Base-by-base conservation (phyloP, 2,113 vertebrate genomes). In the Dolichotis patagonum region DNA sequence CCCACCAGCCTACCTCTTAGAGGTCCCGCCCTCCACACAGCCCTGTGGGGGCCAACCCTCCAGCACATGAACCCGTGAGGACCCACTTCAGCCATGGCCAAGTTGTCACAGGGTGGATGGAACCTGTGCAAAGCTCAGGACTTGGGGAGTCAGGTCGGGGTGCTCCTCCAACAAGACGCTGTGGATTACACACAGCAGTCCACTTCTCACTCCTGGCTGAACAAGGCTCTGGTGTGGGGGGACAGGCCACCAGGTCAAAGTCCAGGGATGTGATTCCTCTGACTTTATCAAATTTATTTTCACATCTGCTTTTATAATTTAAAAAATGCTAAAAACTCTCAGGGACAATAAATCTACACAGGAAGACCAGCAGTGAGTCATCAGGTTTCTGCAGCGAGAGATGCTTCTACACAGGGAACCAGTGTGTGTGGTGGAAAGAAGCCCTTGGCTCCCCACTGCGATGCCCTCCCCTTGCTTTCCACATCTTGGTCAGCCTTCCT, bases 391-490 rank as follows among this genome's bases (percentile, higher is more conserved):
- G 41, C 2, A 24, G 43, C 1, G 41, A 80, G 41, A 80, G 75
- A n/a, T 0, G 30, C 24, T 81, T 58, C 28, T 49, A 38, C 67
- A 90, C 7, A 81, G n/a, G 10, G 1, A 24, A 52, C 28, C 30
- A 3, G 32, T 1, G 5, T 1, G 12, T 20, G 52, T 5, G 0
- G 1, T 3, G 28, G 54, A 7, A 24, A 75, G 75, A 62, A 16
- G 16, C 38, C 17, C 49, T 1, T 1, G 7, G 32, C 5, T 17
- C 41, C 43, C 32, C 0, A 2, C 1, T 10, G 6, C 0, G 0
- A 3, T 4, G 24, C 28, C 1, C 24, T 8, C 4, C 22, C 20
- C 26, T 24, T 0, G 0, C 19, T 3, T 35, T 28, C 38, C 35
- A 5, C 0, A 3, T 24, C 4, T 1, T 2, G 67, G 5, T 38